Base-by-base conservation (phyloP, 2,888 invertebrate genomes). In the Synergus laeviventris region DNA sequence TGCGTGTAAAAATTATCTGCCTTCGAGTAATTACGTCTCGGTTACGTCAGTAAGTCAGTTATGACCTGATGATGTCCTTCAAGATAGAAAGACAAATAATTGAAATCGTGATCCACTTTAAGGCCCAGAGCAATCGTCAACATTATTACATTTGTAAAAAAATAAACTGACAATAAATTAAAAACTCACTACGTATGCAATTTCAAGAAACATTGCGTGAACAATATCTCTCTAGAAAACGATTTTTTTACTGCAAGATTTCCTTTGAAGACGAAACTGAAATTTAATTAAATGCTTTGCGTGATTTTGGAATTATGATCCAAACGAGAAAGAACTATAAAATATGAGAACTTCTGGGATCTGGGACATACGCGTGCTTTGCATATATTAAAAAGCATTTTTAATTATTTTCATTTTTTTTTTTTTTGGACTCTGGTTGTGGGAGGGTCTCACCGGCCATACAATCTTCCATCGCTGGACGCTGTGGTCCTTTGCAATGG, bases 391-490 rank as follows among this genome's bases (percentile, higher is more conserved):
- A 85, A 84, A 82, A 81, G 79, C 59, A 76, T 82, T 83, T 82
- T 83, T 78, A 84, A 84, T 82, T 83, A 83, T 83, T 83, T 83
- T 79, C 80, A 81, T 81, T 74, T 81, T 84, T 84, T 83, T 80
- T 81, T 79, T 81, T 80, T 85, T 84, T 80, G 77, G 62, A 70
- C 70, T 31, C 16, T 39, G 70, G 45, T 64, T 39, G 18, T 39
- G 62, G 66, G 31, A 54, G 66, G 75, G 56, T 54, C 73, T 74
- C 66, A 18, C 60, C 73, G 61, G 14, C 60, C 74, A 59, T 70
- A 76, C 76, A 66, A 81, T 79, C 78, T 74, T 66, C 42, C 76
- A 60, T 75, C 77, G 76, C 31, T 64, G 75, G 60, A 60, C 12
- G 36, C 24, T 60, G 77, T 66, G 76, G 74, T 79, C 79, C 75